Conservation (phyloP, 2,113 vertebrate species). For the Prinia subflava region DNA sequence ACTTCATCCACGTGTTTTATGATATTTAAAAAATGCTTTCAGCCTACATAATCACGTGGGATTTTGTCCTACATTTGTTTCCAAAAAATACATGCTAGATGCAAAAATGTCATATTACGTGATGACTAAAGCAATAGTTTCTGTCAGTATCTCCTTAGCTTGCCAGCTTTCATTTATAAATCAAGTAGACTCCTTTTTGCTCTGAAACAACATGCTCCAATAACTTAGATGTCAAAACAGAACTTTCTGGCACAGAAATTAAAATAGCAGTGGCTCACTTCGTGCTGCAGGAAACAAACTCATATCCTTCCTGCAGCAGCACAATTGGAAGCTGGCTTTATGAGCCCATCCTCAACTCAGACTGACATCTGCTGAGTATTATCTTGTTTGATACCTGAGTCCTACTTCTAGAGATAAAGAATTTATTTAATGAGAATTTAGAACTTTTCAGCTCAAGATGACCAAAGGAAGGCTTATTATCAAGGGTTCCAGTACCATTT, state of each 20-base stretch:
- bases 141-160: constrained; percentile 22
- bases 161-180: constrained; percentile 54
- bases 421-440: neutral
- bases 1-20: neutral
- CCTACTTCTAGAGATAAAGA: neutral
- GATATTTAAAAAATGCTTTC: constrained; percentile 7
- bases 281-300: neutral
- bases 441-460: neutral
- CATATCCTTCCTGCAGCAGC: neutral
- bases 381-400: neutral
- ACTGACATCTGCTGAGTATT: neutral
- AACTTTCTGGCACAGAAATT: constrained; percentile 31
- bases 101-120: neutral
- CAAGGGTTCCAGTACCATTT: neutral
- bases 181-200: neutral
- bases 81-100: constrained; percentile 11
- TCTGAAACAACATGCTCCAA: constrained; percentile 18
- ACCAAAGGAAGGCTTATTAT: neutral
- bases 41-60: neutral
- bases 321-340: neutral
- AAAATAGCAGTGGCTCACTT: neutral
- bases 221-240: constrained; percentile 1
- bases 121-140: constrained; percentile 42
- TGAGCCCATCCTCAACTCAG: neutral
- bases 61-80: constrained; percentile 32